Conservation (phyloP, 2,113 vertebrate species). For the Hippolais icterina region DNA sequence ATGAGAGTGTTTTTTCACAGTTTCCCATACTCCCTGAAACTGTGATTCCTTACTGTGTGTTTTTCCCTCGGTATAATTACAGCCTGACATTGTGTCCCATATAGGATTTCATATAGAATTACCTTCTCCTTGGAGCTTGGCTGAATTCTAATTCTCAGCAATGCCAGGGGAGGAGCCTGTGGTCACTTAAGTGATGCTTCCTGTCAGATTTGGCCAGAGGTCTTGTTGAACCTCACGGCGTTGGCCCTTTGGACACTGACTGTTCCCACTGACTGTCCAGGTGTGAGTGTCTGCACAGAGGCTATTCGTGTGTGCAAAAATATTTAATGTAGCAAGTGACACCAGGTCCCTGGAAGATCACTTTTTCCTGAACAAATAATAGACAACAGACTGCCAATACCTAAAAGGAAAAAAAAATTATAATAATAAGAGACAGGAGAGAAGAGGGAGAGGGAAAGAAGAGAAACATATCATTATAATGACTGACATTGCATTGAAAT, state of each 20-base stretch:
- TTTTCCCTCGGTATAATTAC: neutral
- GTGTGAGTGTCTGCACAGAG: neutral
- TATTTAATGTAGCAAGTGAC: neutral
- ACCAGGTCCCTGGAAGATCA: neutral
- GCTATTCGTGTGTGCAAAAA: neutral
- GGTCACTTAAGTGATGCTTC: neutral
- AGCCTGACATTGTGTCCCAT: rapidly evolving
- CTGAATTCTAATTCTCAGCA: neutral
- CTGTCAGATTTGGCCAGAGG: neutral
- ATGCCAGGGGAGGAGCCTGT: neutral
- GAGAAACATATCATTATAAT: neutral
- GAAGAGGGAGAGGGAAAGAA: neutral
- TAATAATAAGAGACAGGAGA: neutral
- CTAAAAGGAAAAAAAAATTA: no score
- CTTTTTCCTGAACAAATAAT: neutral
- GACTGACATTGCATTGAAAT: neutral
- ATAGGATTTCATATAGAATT: neutral
- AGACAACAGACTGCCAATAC: neutral
- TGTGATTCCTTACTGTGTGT: neutral
- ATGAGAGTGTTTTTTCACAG: neutral
- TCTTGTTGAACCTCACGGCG: neutral
- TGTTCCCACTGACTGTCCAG: neutral
- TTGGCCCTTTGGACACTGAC: neutral
- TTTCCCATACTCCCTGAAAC: neutral
- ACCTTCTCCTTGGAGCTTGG: neutral